Evolutionary conservation across 1,140 invertebrate genomes (phyloP).

Genomic region (Arctopsyche grandis): DNA sequence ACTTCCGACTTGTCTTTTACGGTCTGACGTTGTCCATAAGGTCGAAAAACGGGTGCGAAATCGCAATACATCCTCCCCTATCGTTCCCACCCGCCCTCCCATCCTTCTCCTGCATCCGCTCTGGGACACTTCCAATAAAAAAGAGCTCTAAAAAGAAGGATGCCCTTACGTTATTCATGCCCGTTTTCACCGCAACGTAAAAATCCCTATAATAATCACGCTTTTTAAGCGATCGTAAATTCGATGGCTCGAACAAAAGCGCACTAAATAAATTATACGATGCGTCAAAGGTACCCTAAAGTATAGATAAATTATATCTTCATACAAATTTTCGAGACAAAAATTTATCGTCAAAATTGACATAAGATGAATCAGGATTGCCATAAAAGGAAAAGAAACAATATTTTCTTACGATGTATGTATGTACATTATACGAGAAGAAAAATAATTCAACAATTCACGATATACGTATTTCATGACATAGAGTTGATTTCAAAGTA

Average conservation of each 20-base stretch:
- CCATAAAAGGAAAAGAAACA: no score
- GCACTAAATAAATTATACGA: slow-evolving; percentile 1
- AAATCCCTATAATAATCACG: background rate
- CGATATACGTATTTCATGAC: no score
- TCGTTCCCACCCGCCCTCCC: background rate
- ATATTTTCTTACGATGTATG: no score
- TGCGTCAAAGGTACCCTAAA: background rate
- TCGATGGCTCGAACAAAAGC: background rate
- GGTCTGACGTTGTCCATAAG: slow-evolving; percentile 1
- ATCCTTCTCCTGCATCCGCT: background rate
- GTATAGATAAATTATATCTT: background rate
- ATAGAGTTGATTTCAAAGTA: no score
- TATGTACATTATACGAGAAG: no score
- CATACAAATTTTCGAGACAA: no score
- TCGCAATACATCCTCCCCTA: background rate
- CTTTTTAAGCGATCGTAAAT: background rate
- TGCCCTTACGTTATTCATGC: background rate
- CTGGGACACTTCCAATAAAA: background rate
- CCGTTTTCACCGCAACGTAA: background rate
- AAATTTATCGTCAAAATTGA: no score
- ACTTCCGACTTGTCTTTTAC: background rate
- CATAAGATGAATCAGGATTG: no score
- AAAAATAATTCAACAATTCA: no score
- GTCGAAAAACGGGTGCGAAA: background rate
- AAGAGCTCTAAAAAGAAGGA: background rate